Conservation (phyloP, 1,140 invertebrate species). For the Pogonomyrmex californicus region DNA sequence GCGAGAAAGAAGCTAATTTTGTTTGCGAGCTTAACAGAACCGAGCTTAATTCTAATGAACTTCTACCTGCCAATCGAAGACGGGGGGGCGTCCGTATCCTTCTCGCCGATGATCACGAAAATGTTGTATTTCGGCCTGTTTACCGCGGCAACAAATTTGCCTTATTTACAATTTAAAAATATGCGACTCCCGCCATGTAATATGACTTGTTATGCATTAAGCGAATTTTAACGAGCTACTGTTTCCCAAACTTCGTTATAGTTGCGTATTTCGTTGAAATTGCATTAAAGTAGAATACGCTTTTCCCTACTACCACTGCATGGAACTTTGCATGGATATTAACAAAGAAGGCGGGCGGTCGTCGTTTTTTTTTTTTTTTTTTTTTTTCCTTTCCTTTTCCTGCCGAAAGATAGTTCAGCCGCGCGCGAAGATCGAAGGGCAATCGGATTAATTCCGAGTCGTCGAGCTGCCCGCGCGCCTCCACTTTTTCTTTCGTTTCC, state of each 20-base stretch:
- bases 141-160: neutral
- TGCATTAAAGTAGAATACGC: constrained; percentile 6
- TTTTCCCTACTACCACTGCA: neutral
- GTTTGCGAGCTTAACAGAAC: neutral
- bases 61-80: neutral
- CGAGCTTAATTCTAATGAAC: neutral
- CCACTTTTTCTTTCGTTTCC: constrained; percentile 36
- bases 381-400: neutral
- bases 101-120: neutral
- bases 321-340: constrained; percentile 11
- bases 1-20: neutral
- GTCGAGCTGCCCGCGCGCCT: constrained; percentile 17
- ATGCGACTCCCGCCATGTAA: neutral
- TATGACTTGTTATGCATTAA: constrained; percentile 27
- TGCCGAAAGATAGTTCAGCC: constrained; percentile 22
- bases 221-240: constrained; percentile 23
- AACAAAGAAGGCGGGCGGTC: neutral
- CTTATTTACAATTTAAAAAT: constrained; percentile 36
- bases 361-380: neutral
- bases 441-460: constrained; percentile 70
- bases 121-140: neutral
- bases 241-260: constrained; percentile 19
- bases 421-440: constrained; percentile 64
- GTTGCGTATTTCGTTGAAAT: constrained; percentile 10
- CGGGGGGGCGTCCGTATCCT: neutral